Conservation (phyloP, 2,113 vertebrate species). For the Nipponia nippon region DNA sequence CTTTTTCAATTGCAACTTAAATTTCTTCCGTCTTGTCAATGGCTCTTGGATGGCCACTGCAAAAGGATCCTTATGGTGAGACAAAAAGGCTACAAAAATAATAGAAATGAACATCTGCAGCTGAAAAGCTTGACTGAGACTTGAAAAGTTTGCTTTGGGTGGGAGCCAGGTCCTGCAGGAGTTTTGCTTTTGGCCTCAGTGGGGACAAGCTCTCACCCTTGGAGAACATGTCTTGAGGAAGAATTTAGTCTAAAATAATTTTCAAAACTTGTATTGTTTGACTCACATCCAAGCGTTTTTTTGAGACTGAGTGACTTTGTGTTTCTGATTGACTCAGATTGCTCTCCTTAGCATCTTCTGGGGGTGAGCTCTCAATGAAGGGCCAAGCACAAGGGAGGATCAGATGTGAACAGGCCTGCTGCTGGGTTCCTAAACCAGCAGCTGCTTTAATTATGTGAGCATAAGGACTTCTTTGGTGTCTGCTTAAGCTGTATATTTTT, state of each 20-base stretch:
- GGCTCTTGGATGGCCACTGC: background rate
- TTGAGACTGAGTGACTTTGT: background rate
- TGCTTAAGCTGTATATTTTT: fast-evolving
- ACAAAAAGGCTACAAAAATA: conserved; percentile 7
- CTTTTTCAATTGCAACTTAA: conserved; percentile 6
- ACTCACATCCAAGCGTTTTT: background rate
- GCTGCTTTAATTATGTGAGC: fast-evolving
- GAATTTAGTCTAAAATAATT: conserved; percentile 24
- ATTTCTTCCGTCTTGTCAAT: background rate
- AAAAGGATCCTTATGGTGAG: background rate
- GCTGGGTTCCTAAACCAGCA: fast-evolving
- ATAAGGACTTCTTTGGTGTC: background rate
- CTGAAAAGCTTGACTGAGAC: background rate
- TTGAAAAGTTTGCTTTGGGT: conserved; percentile 35
- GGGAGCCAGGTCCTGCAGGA: conserved; percentile 25
- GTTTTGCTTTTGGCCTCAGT: background rate
- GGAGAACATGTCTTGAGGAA: conserved; percentile 1
- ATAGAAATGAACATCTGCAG: background rate
- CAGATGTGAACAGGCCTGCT: background rate
- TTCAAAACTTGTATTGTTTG: background rate
- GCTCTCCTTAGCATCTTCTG: background rate
- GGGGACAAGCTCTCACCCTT: background rate
- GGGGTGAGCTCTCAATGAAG: fast-evolving
- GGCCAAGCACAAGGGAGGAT: background rate
- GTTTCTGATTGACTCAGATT: background rate